Base-by-base conservation (phyloP, 2,797 vertebrate genomes). In the Stomatorhinus walkeri region DNA sequence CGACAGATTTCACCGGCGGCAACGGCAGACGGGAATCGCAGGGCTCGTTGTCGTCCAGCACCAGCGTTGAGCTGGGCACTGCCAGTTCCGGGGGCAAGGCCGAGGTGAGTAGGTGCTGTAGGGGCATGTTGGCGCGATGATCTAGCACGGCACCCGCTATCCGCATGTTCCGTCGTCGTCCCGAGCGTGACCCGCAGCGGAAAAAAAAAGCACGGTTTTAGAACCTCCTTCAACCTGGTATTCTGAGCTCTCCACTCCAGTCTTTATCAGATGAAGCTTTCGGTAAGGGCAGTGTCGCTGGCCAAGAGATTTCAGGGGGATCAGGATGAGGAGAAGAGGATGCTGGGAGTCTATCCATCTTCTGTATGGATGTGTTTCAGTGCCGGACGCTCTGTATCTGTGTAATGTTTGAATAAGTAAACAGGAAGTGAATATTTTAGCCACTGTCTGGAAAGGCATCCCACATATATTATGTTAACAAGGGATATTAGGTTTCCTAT, bases 11-110 rank as follows among this genome's bases (percentile, higher is more conserved):
- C 90, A 92, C 95, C 76, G 96, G 96, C 46, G 95, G 96, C 93
- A 99, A 98, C 0, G 98, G 97, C 76, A 96, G 97, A 22, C 94
- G 97, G 48, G 98, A 98, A 94, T 99, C 98, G 0, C 98, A 98
- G 94, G 97, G 98, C 88, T 99, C 98, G 0, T 94, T 98, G 93
- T 99, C 98, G 1, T 99, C 98, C 6, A 96, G 98, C 32, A 96
- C 97, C n/a, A 99, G 98, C 92, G 95, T 99, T 88, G 98, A 99
- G 93, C 93, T 98, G 92, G 97, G 97, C 91, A 97, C 95, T 14
- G 93, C 95, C 0, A 94, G 94, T 72, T 95, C 93, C 0, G 95
- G 95, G 81, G 91, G 89, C 81, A 96, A 92, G 92, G 96, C 95
- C 0, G 96, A 97, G 96, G 96, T 96, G 86, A 84, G 81, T 84